Percentiles rank a stretch among this genome's conserved stretches.
Conservation (phyloP, 2,888 invertebrate genomes). For the Thymelicus acteon region DNA sequence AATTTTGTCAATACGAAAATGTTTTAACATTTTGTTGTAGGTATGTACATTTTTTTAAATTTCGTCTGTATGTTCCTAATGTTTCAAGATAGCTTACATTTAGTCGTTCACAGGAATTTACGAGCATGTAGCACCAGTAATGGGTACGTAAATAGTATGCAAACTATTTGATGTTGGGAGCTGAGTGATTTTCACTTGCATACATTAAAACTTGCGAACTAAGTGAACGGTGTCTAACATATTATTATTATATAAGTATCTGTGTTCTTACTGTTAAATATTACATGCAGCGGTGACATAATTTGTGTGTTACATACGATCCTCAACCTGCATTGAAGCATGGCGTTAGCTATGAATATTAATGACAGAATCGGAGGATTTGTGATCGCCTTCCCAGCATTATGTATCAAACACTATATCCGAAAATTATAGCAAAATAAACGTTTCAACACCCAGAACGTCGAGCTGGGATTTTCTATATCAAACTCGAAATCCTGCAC, state of each 20-base stretch:
- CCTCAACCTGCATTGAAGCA: slow-evolving; percentile 57
- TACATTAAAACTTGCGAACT: slow-evolving; percentile 7
- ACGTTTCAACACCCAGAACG: background rate
- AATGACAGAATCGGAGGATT: slow-evolving; percentile 68
- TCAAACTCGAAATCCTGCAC: background rate
- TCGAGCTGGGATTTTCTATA: background rate
- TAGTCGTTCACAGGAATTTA: too few relatives aligned
- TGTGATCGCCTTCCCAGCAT: slow-evolving; percentile 65
- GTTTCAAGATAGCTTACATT: too few relatives aligned
- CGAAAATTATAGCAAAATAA: background rate
- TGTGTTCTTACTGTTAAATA: slow-evolving; percentile 29
- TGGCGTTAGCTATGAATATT: slow-evolving; percentile 77
- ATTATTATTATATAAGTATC: background rate
- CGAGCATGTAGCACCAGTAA: too few relatives aligned
- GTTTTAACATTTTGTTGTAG: too few relatives aligned
- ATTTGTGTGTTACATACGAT: slow-evolving; percentile 59
- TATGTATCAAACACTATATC: background rate
- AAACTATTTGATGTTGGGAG: background rate
- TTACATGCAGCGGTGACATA: slow-evolving; percentile 47
- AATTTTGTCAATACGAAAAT: too few relatives aligned
- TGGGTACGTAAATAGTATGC: background rate
- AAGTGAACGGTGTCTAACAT: slow-evolving; percentile 7
- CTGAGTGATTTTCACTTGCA: background rate
- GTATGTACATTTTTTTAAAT: too few relatives aligned
- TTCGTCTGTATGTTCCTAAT: too few relatives aligned